A percentile compares a stretch with the other conserved stretches of the same genome.
These are phyloP conservation scores for Toxotes chatareus DNA, from an alignment of 2,113 vertebrate genomes.

Conservation along the genomic window DNA sequence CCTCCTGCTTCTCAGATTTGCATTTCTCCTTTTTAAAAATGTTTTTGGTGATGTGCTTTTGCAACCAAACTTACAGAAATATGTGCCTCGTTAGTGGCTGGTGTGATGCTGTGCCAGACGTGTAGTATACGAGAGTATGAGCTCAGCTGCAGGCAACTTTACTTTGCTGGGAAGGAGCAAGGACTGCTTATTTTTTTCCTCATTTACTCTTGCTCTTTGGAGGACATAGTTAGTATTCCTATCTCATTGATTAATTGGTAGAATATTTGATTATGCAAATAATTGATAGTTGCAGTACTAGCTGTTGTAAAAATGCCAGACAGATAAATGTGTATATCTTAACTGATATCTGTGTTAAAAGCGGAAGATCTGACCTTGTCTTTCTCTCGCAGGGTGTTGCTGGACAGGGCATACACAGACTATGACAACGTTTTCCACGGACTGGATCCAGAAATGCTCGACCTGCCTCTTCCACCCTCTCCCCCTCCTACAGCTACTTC, in stretches of 20 bases:
- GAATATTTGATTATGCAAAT: background rate
- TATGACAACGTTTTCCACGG: slow-evolving; percentile 88
- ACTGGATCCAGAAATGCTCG: slow-evolving; percentile 90
- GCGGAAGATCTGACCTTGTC: background rate
- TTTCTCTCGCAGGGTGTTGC: slow-evolving; percentile 86
- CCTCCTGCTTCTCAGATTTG: background rate
- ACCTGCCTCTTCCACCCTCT: slow-evolving; percentile 87
- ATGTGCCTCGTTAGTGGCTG: too few relatives aligned
- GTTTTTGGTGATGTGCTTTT: too few relatives aligned
- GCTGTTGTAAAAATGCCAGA: background rate
- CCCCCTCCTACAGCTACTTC: slow-evolving; percentile 70
- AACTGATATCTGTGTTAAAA: background rate
- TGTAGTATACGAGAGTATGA: too few relatives aligned
- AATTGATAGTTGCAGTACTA: background rate
- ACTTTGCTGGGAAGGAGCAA: too few relatives aligned
- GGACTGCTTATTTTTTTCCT: too few relatives aligned
- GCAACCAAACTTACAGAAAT: too few relatives aligned
- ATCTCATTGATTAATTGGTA: background rate
- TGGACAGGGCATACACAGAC: slow-evolving; percentile 94
- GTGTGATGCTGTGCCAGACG: too few relatives aligned
- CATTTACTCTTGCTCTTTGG: background rate
- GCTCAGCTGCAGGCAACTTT: too few relatives aligned
- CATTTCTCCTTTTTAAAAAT: too few relatives aligned
- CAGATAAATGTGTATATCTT: background rate
- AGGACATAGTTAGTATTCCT: background rate